Evolutionary conservation across 2,113 vertebrate species (phyloP).

Genomic region (Butorides virescens): DNA sequence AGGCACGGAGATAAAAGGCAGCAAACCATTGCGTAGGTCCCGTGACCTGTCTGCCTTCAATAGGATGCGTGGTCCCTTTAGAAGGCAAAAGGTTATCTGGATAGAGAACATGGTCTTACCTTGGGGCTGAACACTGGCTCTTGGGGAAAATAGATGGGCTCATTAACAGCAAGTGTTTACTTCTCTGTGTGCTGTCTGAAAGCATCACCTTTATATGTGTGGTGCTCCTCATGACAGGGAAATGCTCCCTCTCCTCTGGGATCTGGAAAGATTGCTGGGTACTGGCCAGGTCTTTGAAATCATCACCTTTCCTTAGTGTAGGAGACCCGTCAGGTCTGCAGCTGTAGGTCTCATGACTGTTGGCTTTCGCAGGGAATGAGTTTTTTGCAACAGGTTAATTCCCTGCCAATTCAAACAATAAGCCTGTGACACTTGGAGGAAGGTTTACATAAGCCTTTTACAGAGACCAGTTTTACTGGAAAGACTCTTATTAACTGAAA

Average conservation of each 20-base stretch:
- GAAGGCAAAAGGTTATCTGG: neutral
- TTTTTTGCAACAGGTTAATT: constrained; percentile 13
- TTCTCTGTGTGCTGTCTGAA: neutral
- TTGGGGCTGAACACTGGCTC: neutral
- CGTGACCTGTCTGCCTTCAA: neutral
- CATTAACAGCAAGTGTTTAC: neutral
- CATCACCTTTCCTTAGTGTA: neutral
- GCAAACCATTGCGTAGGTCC: neutral
- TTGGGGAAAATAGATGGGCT: neutral
- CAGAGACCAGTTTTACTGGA: constrained; percentile 10
- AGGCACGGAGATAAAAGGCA: neutral
- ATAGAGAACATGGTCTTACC: neutral
- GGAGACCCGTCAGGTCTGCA: neutral
- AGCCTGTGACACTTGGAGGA: neutral
- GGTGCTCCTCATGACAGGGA: neutral
- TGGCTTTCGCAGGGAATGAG: neutral
- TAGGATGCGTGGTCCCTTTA: neutral
- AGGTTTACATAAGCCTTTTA: constrained; percentile 31
- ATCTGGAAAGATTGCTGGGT: neutral
- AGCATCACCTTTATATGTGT: neutral
- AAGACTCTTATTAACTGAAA: constrained; percentile 12
- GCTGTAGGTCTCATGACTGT: neutral
- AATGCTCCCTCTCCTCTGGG: neutral
- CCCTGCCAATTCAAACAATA: neutral
- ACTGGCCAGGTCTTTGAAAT: neutral